Evolutionary conservation across 2,113 vertebrate species (phyloP), one percentile per base, ranked within the genome.

Genomic region (Physeter macrocephalus): DNA sequence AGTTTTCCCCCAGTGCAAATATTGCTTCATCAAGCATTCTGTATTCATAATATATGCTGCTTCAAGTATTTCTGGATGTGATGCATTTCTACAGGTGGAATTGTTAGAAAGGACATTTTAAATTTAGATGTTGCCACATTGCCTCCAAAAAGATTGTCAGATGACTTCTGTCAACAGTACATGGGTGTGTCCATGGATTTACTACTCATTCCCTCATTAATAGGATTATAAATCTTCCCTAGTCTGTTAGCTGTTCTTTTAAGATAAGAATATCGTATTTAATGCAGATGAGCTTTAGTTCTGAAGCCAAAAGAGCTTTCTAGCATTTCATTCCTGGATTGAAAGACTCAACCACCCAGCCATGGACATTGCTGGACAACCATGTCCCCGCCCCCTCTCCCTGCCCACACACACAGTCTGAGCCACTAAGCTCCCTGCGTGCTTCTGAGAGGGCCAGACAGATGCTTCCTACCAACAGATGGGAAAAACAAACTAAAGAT

Each of bases 21-120:
- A 75, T 41, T 62, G 41, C 67, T 15, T 86, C 74, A 81, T 3
- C n/a, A 6, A 54, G 14, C 27, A 39, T 49, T 36, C 10, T 34
- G 6, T 66, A 15, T 57, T 90, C 36, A 20, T 36, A 54, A 64
- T 36, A 46, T 54, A 5, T 64, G 36, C 5, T 69, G 69, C 69
- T 84, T 92, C 71, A 64, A 31, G 64, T 71, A 57, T 92, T 93
- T 89, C 52, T 78, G 78, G 31, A 39, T 64, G 62, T 66, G 69
- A 85, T 41, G 18, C 34, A 29, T 77, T 62, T 95, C 64, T 82
- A 46, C 78, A 78, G 5, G 39, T 78, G 27, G 71, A 64, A 52
- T 34, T 23, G 43, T 62, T 78, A 18, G 39, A 15, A 69, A 8
- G 34, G n/a, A 54, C 23, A 34, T 86, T 88, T 64, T 88, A 78